Percentiles rank a stretch among this genome's conserved stretches.
These are phyloP conservation scores for Halocynthia roretzi DNA, from an alignment of 23 tunicate genomes.

Conservation along the genomic window DNA sequence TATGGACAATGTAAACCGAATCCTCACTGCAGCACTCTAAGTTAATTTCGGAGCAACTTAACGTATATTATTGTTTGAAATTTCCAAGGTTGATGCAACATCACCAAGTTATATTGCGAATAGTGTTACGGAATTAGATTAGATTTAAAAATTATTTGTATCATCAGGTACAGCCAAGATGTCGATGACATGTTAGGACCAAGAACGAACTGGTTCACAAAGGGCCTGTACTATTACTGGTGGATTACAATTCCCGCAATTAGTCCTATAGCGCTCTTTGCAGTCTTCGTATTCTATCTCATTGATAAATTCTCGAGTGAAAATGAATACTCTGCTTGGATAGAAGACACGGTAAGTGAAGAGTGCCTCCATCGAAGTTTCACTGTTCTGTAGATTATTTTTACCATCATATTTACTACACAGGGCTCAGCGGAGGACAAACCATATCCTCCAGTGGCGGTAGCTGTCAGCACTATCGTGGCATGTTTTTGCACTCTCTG, in stretches of 20 bases:
- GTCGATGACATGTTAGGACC: slow-evolving; percentile 31
- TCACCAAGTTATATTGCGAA: no score
- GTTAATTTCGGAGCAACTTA: no score
- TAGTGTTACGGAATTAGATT: not conserved
- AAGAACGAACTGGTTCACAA: slow-evolving; percentile 37
- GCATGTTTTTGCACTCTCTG: slow-evolving; percentile 56
- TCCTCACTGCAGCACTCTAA: not conserved
- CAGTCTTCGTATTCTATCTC: slow-evolving; percentile 60
- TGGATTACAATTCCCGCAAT: slow-evolving; percentile 70
- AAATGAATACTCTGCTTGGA: slow-evolving; percentile 58
- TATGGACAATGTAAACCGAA: no score
- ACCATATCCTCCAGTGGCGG: slow-evolving; percentile 41
- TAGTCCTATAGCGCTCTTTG: slow-evolving; percentile 65
- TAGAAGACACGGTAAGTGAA: slow-evolving; percentile 33
- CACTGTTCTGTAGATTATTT: not conserved
- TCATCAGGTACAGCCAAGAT: slow-evolving; percentile 37
- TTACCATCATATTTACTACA: not conserved
- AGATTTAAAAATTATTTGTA: not conserved
- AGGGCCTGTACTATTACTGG: slow-evolving; percentile 49
- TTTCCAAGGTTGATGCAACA: no score
- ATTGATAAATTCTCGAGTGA: slow-evolving; percentile 43
- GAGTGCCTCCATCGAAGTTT: not conserved
- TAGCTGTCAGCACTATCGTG: slow-evolving; percentile 62
- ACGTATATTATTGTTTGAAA: no score
- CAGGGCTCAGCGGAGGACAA: slow-evolving; percentile 35